phyloP scores from a whole-genome alignment of 2,797 vertebrate species.

The Fringilla coelebs region DNA sequence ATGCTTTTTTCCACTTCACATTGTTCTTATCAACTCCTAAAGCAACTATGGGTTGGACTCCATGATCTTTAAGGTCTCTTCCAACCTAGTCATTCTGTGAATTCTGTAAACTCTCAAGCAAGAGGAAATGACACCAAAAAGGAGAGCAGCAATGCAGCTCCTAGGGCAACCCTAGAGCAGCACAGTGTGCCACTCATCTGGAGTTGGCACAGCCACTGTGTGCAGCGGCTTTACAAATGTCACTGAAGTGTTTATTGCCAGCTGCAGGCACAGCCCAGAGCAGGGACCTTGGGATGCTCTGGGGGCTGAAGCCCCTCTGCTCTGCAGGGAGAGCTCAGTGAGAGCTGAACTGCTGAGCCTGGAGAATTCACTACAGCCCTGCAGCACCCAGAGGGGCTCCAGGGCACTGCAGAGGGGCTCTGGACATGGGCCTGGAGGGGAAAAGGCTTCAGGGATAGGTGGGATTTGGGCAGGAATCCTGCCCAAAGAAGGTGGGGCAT shows the following conservation, averaged over 20 bases:
- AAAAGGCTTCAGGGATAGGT: neutral
- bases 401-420: neutral
- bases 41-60: neutral
- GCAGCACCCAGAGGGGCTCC: neutral
- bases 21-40: neutral
- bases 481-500: neutral
- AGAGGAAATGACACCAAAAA: neutral
- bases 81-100: too few species aligned
- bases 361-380: neutral
- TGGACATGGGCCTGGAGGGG: neutral
- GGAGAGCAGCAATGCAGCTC: neutral
- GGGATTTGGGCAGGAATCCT: neutral
- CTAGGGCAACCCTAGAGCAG: neutral
- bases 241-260: neutral
- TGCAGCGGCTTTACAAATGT: neutral
- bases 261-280: neutral
- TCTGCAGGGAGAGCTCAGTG: neutral
- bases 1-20: neutral
- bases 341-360: neutral
- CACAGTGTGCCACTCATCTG: neutral
- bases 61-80: too few species aligned
- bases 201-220: neutral
- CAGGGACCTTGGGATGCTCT: accelerated
- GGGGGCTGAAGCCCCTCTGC: neutral
- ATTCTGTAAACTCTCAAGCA: neutral